These are phyloP conservation scores for Archilochus colubris DNA, from an alignment of 2,113 vertebrate species.

Conservation along the genomic window DNA sequence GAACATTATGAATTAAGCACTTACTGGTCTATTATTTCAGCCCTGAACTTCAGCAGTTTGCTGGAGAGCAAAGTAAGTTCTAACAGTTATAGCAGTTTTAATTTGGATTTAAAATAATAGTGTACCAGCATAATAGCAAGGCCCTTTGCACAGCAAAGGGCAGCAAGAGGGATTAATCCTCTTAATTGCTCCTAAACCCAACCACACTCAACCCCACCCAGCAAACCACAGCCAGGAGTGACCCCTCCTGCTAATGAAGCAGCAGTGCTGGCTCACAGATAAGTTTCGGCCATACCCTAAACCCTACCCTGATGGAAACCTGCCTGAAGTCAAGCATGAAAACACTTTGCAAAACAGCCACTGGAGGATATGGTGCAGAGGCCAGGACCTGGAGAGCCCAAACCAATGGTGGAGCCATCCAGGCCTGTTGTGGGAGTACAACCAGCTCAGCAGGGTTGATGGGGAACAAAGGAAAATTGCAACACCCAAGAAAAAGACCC, in stretches of 20 bases:
- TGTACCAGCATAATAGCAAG: background rate
- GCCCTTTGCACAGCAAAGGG: background rate
- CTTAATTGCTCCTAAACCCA: background rate
- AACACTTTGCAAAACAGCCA: background rate
- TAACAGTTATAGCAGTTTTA: background rate
- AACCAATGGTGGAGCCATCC: background rate
- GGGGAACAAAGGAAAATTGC: background rate
- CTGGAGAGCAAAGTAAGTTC: background rate
- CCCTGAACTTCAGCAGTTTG: background rate
- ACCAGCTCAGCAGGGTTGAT: background rate
- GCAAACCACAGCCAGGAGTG: constrained; percentile 15
- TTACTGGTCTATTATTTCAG: background rate
- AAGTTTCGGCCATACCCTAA: background rate
- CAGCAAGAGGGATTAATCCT: background rate
- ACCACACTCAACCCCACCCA: background rate
- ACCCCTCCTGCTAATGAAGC: constrained; percentile 35
- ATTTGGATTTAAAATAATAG: background rate
- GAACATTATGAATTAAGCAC: background rate
- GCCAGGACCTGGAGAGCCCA: background rate
- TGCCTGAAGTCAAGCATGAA: background rate
- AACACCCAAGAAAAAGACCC: background rate
- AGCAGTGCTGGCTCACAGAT: background rate
- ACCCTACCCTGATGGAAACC: background rate
- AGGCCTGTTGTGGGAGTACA: background rate
- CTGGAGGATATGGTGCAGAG: background rate